Evolutionary conservation across 2,113 vertebrate species (phyloP), one percentile per base, ranked within the genome.

Genomic region (Bothrops jararaca): DNA sequence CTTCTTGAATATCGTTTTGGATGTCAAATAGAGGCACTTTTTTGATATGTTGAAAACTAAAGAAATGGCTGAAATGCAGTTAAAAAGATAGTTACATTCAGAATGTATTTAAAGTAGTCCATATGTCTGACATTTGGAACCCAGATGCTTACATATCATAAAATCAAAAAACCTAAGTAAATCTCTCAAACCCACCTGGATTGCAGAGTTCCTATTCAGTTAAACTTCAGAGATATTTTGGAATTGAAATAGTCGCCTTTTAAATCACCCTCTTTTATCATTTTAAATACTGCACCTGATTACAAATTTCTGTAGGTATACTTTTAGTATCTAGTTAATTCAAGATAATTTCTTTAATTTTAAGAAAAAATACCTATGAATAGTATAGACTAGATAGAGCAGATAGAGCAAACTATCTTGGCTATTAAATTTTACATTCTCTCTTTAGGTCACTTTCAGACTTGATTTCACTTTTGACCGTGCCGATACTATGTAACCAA

Each of bases 71-170:
- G 85, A 90, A 91, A 94, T 86, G 39, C 10, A 94, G 93, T 64
- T 80, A 89, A 93, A 94, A 92, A 23, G 95, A 56, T 29, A 96
- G 85, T 93, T 24, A 85, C 6, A 85, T 93, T 91, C 95, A 29
- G 92, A 22, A 90, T 45, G n/a, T 39, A 48, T 94, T 26, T 18
- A 89, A 69, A 53, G 74, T 54, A 7, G 13, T 54, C 8, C 24
- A 26, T 23, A 48, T 45, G 7, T 80, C n/a, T 29, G 4, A 45
- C 39, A 26, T 74, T 45, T 92, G 29, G 24, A 45, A 34, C 9
- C 50, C 42, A 39, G 54, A 6, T 60, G 26, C 9, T 48, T 58
- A 34, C 42, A 39, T 11, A 34, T n/a, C 4, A 60, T 20, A 86
- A 60, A 88, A 54, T 13, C 1, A 42, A 34, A 34, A 34, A 24